Conservation (phyloP, 2,113 vertebrate species). For the Ophthalmolycus amberensis region DNA sequence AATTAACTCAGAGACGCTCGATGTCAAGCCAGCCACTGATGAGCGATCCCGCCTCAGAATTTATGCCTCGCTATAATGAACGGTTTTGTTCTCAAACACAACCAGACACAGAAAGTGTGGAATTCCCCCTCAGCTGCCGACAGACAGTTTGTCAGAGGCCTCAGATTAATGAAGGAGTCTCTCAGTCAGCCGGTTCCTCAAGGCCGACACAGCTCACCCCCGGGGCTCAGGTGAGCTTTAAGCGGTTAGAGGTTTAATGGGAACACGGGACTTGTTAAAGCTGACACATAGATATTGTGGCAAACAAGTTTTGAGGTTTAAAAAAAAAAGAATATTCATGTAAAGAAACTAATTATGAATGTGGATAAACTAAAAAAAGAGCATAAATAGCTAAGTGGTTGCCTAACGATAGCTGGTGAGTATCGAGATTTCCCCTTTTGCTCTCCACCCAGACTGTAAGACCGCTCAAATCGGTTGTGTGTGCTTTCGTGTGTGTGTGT, state of each 20-base stretch:
- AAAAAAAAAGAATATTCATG: background rate
- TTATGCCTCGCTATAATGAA: constrained; percentile 60
- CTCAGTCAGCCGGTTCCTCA: constrained; percentile 47
- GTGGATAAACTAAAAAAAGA: background rate
- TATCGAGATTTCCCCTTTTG: too few relatives aligned
- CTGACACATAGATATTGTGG: background rate
- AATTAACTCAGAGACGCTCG: background rate
- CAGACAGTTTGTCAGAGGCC: constrained; percentile 70
- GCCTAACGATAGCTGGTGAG: too few relatives aligned
- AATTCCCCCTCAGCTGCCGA: constrained; percentile 66
- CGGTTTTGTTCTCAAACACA: constrained; percentile 54
- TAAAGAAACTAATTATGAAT: background rate
- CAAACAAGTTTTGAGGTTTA: constrained; percentile 1
- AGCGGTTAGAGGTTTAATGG: constrained; percentile 17
- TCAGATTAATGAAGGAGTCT: constrained; percentile 72
- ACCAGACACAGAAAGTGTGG: constrained; percentile 56
- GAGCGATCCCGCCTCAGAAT: constrained; percentile 61
- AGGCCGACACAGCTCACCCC: constrained; percentile 32
- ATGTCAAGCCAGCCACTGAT: constrained; percentile 37
- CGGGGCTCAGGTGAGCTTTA: constrained; percentile 23
- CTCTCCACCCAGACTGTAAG: background rate
- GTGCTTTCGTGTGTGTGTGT: too few relatives aligned
- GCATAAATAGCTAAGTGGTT: background rate
- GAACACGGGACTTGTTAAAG: constrained; percentile 6
- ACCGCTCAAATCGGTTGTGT: too few relatives aligned